Percentiles rank a stretch among this genome's conserved stretches.
These are phyloP conservation scores for Takifugu flavidus DNA, from an alignment of 2,113 vertebrate species.

Conservation along the genomic window DNA sequence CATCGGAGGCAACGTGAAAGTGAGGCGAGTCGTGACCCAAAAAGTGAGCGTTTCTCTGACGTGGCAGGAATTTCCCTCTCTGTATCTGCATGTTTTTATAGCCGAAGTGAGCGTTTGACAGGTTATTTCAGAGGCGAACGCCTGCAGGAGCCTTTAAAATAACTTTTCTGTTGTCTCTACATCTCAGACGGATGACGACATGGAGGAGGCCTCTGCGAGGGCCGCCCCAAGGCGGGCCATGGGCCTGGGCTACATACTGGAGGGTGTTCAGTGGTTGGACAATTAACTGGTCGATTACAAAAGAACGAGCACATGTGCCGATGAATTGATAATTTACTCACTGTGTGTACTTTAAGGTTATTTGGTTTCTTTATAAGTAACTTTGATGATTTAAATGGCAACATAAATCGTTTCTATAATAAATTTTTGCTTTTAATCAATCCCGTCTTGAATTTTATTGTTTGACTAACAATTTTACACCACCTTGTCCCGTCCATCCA, in stretches of 20 bases:
- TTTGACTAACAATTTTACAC: too few relatives aligned
- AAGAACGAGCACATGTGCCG: too few relatives aligned
- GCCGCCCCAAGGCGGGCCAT: constrained; percentile 15
- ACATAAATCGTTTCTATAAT: too few relatives aligned
- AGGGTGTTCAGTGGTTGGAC: constrained; percentile 56
- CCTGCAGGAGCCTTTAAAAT: not conserved
- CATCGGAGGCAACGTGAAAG: constrained; percentile 47
- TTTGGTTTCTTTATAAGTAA: too few relatives aligned
- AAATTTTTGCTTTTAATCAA: too few relatives aligned
- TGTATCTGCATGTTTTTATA: not conserved
- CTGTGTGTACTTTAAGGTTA: too few relatives aligned
- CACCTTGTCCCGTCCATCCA: too few relatives aligned
- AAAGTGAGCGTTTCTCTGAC: constrained; percentile 38
- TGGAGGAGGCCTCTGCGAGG: rapidly evolving
- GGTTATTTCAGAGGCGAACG: too few relatives aligned
- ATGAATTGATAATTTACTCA: too few relatives aligned
- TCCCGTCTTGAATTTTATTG: too few relatives aligned
- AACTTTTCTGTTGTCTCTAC: not conserved
- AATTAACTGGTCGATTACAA: not conserved
- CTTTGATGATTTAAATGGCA: too few relatives aligned
- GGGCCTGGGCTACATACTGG: constrained; percentile 58
- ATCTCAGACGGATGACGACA: constrained; percentile 22
- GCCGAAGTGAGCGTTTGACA: too few relatives aligned
- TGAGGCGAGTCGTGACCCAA: constrained; percentile 45
- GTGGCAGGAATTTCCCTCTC: not conserved